phyloP scores from a whole-genome alignment of 1,140 invertebrate species.

The Solen grandis region DNA sequence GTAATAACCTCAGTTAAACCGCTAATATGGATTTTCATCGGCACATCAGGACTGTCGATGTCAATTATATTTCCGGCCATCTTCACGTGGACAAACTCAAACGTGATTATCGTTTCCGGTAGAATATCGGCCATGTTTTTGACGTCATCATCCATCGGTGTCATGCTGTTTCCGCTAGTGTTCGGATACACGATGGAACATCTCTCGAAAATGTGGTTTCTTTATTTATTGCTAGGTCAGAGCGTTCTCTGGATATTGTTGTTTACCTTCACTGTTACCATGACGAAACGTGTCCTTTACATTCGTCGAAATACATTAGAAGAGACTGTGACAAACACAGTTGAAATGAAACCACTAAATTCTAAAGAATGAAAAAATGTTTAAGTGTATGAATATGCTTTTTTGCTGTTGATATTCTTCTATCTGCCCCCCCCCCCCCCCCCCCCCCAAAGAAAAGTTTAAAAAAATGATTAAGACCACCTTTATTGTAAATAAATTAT shows the following conservation, averaged over 20 bases:
- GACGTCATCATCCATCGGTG: constrained; percentile 58
- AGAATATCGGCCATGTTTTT: constrained; percentile 62
- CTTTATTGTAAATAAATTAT: too few species aligned
- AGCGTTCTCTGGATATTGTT: constrained; percentile 41
- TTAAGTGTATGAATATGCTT: neutral
- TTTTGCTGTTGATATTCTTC: too few species aligned
- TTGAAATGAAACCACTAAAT: neutral
- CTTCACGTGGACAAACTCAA: constrained; percentile 66
- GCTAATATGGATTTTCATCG: constrained; percentile 63
- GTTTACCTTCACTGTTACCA: neutral
- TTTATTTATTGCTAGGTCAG: constrained; percentile 60
- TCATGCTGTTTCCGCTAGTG: constrained; percentile 64
- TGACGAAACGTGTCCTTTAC: constrained; percentile 20
- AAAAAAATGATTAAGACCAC: too few species aligned
- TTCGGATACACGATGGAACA: constrained; percentile 65
- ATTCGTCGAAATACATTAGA: neutral
- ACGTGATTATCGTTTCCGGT: constrained; percentile 62
- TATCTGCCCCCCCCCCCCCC: too few species aligned
- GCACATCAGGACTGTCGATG: constrained; percentile 57
- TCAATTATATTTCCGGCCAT: constrained; percentile 65
- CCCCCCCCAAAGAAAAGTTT: too few species aligned
- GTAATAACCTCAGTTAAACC: constrained; percentile 27
- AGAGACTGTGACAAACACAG: neutral
- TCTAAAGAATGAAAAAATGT: neutral
- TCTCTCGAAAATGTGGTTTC: constrained; percentile 61